These are phyloP conservation scores for Hemicordylus capensis DNA, from an alignment of 2,113 vertebrate genomes.

Conservation along the genomic window DNA sequence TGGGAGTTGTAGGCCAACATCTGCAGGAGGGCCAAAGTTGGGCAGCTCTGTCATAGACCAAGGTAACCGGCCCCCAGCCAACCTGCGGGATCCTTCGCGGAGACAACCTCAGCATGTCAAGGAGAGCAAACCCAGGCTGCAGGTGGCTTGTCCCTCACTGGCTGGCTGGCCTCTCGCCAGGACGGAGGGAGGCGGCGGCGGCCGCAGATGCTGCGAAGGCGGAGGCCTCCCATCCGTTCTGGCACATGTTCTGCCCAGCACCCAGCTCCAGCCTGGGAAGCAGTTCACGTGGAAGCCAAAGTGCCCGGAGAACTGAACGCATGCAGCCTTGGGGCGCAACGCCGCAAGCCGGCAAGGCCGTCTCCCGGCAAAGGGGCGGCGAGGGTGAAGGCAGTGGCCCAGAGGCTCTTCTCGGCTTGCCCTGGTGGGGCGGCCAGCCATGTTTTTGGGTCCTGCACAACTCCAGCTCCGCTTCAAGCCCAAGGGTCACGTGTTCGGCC, in stretches of 20 bases:
- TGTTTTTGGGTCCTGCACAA: background rate
- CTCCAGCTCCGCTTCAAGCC: background rate
- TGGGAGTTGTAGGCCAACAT: too few relatives aligned
- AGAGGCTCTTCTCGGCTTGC: background rate
- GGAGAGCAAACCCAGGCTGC: constrained; percentile 12
- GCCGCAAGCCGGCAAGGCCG: too few relatives aligned
- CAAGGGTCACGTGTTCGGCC: background rate
- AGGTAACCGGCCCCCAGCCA: background rate
- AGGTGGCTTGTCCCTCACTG: constrained; percentile 51
- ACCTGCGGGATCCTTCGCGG: background rate
- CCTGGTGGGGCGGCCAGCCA: background rate
- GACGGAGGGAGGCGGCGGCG: constrained; percentile 56
- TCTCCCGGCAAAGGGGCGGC: too few relatives aligned
- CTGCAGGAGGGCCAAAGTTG: too few relatives aligned
- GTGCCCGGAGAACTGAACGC: fast-evolving
- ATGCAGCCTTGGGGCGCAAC: too few relatives aligned
- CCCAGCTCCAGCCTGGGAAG: constrained; percentile 47
- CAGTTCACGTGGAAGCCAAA: background rate
- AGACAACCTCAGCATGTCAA: background rate
- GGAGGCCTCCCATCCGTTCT: constrained; percentile 31
- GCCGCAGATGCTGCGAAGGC: constrained; percentile 51
- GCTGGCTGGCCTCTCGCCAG: constrained; percentile 47
- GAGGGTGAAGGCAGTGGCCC: too few relatives aligned
- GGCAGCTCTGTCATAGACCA: too few relatives aligned
- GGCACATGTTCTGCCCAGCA: constrained; percentile 44